These are phyloP conservation scores for Diplodus puntazzo DNA, from an alignment of 2,797 vertebrate species.

Conservation along the genomic window DNA sequence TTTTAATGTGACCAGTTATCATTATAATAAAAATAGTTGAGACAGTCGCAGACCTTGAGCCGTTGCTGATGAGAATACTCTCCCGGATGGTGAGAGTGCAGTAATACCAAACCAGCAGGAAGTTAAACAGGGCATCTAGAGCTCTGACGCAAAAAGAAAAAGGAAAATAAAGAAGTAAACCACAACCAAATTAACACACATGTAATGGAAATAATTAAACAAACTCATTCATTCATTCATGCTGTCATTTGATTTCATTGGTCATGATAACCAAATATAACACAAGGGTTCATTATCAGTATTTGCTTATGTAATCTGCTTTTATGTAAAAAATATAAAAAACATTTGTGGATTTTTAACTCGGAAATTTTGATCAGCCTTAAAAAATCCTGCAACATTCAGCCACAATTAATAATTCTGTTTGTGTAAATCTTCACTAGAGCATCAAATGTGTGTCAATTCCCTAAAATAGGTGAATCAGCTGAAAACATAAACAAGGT, in stretches of 20 bases:
- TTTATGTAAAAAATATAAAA: too few relatives aligned
- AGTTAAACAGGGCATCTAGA: constrained; percentile 95
- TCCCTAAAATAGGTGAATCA: background rate
- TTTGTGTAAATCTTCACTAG: too few relatives aligned
- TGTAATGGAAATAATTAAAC: background rate
- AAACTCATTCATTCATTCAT: background rate
- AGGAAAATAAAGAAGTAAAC: background rate
- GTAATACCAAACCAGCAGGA: constrained; percentile 98
- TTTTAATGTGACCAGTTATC: too few relatives aligned
- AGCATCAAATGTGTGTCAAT: background rate
- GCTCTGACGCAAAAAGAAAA: constrained; percentile 82
- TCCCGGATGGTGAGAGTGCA: constrained; percentile 98
- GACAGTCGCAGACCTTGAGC: constrained; percentile 88
- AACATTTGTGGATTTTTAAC: too few relatives aligned
- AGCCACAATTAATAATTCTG: too few relatives aligned
- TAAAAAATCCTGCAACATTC: too few relatives aligned
- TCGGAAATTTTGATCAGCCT: background rate
- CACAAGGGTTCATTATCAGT: too few relatives aligned
- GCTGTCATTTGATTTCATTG: background rate
- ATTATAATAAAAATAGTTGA: background rate
- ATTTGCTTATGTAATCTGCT: too few relatives aligned
- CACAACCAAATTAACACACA: constrained; percentile 4
- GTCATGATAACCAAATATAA: background rate
- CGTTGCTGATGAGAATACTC: constrained; percentile 96
- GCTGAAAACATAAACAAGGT: background rate